phyloP scores from a whole-genome alignment of 2,113 vertebrate genomes.

The Notechis scutatus region DNA sequence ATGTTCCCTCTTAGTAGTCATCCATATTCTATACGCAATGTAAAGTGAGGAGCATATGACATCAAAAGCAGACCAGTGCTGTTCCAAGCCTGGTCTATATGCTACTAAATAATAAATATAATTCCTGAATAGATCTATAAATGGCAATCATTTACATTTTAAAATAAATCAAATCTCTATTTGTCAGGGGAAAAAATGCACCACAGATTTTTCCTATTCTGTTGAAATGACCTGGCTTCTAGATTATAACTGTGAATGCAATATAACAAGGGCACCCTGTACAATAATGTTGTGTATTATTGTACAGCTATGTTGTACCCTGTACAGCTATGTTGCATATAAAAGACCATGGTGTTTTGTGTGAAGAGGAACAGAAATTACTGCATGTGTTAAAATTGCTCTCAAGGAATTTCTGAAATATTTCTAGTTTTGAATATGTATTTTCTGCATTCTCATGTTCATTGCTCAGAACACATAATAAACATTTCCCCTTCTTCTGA shows the following conservation, averaged over 20 bases:
- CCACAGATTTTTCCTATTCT: conserved; percentile 3
- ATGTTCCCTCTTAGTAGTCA: neutral
- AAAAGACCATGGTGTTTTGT: neutral
- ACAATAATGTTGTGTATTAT: neutral
- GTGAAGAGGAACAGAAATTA: conserved; percentile 14
- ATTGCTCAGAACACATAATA: conserved; percentile 19
- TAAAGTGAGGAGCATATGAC: neutral
- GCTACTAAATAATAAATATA: neutral
- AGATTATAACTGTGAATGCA: neutral
- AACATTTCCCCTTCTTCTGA: conserved; percentile 6
- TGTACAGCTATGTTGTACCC: no score
- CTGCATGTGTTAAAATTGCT: neutral
- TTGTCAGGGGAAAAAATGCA: neutral
- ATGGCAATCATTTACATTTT: neutral
- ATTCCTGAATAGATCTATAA: neutral
- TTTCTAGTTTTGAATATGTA: neutral
- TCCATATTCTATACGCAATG: neutral
- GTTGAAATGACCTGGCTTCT: conserved; percentile 13
- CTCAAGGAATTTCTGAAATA: conserved; percentile 34
- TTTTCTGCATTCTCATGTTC: conserved; percentile 13
- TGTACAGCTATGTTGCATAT: neutral
- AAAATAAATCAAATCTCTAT: neutral
- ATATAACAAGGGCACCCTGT: conserved; percentile 7
- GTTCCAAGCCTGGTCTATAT: neutral
- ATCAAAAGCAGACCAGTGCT: neutral